Evolutionary conservation across 2,888 invertebrate species (phyloP), one percentile per base, ranked within the genome.

Genomic region (Cephonodes hylas): DNA sequence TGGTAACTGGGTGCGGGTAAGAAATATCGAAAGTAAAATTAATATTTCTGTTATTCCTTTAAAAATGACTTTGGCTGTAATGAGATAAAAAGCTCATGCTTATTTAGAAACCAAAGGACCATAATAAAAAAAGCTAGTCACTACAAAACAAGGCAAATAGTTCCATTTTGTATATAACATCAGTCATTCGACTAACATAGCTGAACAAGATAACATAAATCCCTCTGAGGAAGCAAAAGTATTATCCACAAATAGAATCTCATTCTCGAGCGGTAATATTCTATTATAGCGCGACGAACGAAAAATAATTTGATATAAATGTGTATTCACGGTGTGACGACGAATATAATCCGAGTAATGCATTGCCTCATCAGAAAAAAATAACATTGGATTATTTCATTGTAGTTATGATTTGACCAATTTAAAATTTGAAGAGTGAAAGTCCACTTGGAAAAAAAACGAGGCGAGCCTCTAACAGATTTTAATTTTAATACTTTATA

Each of bases 401-500:
- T 73, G 71, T n/a, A 38, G 65, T 67, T n/a, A 74, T 83, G 83
- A 83, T 69, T 80, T 80, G 75, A 81, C 79, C 63, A 64, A 75
- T 74, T 71, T 66, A 60, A 61, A 31, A 63, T 70, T 71, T 73
- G 80, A 69, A 70, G 31, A 68, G 66, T 34, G 13, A 38, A 10
- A 3, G n/a, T 38, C 5, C 10, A 38, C 13, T n/a, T n/a, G 38
- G 38, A 38, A 0, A n/a, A 38, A 38, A n/a, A 38, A n/a, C n/a
- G 4, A n/a, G 38, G n/a, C 34, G 34, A 0, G 38, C 5, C n/a
- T n/a, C n/a, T n/a, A n/a, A n/a, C n/a, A n/a, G n/a, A n/a, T n/a
- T n/a, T n/a, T n/a, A n/a, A n/a, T n/a, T n/a, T n/a, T n/a, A n/a
- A n/a, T n/a, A n/a, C n/a, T n/a, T n/a, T n/a, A n/a, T n/a, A n/a